phyloP scores from a whole-genome alignment of 2,888 invertebrate genomes.

The Bruchidius siliquastri region DNA sequence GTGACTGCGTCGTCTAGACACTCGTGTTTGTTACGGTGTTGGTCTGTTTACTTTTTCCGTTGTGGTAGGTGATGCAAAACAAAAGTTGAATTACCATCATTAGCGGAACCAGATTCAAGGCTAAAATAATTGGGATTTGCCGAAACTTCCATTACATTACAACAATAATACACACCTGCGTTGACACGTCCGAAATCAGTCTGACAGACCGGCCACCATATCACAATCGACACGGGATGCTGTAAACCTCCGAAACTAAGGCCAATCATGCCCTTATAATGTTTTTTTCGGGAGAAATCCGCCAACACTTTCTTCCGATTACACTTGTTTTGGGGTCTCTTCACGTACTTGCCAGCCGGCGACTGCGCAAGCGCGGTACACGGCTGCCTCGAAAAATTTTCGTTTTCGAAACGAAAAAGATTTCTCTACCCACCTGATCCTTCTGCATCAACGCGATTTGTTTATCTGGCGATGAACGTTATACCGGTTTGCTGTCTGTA shows the following conservation, averaged over 20 bases:
- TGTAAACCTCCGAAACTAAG: conserved; percentile 17
- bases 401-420: not conserved
- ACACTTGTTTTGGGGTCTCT: conserved; percentile 42
- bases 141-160: not conserved
- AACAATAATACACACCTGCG: not conserved
- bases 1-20: not conserved
- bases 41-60: not conserved
- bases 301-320: conserved; percentile 31
- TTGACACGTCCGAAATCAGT: conserved; percentile 5
- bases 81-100: not conserved
- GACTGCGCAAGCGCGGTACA: conserved; percentile 29
- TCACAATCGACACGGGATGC: conserved; percentile 12
- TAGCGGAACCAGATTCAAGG: not conserved
- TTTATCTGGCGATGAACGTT: not conserved
- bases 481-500: not conserved
- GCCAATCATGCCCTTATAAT: conserved; percentile 24
- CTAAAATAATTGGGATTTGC: not conserved
- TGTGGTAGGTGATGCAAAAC: not conserved
- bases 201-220: conserved; percentile 23
- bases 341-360: not conserved
- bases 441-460: not conserved
- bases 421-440: not conserved
- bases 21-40: not conserved
- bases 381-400: not conserved
- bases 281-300: conserved; percentile 26